phyloP scores from a whole-genome alignment of 2,797 vertebrate species.

The Ispidina picta region DNA sequence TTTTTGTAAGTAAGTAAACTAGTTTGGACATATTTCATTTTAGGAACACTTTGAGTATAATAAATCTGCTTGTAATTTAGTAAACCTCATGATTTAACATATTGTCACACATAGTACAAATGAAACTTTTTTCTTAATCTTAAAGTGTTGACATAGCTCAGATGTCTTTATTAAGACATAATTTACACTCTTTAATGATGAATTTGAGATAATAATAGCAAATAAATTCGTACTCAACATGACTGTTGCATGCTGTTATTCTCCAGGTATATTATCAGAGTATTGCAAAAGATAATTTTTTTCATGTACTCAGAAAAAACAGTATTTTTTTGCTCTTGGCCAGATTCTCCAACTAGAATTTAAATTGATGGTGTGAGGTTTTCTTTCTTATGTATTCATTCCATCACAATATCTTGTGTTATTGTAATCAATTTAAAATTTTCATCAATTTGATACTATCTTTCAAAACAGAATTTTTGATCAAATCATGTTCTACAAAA shows the following conservation, averaged over 20 bases:
- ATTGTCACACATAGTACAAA: not conserved
- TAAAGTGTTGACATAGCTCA: constrained; percentile 8
- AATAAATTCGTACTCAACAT: not conserved
- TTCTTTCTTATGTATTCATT: not conserved
- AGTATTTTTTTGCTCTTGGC: not conserved
- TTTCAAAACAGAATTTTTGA: not conserved
- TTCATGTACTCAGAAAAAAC: not conserved
- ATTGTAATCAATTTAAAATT: not conserved
- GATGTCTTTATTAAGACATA: constrained; percentile 8
- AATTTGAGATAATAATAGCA: not conserved
- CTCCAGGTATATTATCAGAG: not conserved
- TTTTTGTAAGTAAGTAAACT: not conserved
- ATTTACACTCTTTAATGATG: not conserved
- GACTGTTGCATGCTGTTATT: not conserved
- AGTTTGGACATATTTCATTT: not conserved
- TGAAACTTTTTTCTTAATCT: not conserved
- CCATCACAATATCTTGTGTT: not conserved
- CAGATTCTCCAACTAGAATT: not conserved
- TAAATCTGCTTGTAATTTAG: constrained; percentile 1
- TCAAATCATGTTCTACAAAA: not conserved
- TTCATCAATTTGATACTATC: not conserved
- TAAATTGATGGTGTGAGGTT: not conserved
- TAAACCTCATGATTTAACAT: not conserved
- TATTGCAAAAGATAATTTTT: not conserved
- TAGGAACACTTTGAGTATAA: not conserved